A percentile compares a stretch with the other conserved stretches of the same genome.
phyloP scores from a whole-genome alignment of 35 echinoderm and acorn worm genomes.

The Apostichopus japonicus region DNA sequence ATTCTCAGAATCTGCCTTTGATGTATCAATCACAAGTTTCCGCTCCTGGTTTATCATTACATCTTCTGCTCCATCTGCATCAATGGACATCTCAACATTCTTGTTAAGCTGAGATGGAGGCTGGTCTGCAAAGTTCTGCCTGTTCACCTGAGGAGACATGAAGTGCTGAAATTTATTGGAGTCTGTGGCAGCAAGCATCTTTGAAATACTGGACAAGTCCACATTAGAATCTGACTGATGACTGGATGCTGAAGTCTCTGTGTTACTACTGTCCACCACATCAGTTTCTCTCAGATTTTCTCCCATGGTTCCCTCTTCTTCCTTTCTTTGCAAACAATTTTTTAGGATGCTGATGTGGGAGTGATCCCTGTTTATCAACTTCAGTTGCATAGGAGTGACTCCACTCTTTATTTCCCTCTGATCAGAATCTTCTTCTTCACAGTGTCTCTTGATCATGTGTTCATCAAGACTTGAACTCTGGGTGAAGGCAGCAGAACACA shows the following conservation, averaged over 20 bases:
- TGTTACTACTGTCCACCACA: background rate
- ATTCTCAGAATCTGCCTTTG: background rate
- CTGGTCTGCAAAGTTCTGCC: background rate
- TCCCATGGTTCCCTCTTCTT: background rate
- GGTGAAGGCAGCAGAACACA: constrained; percentile 90
- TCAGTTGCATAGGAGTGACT: constrained; percentile 89
- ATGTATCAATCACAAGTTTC: constrained; percentile 2
- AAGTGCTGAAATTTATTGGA: constrained; percentile 84
- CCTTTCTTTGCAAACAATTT: constrained; percentile 50
- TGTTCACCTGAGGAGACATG: constrained; percentile 58
- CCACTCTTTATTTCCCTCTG: constrained; percentile 84
- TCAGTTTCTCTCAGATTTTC: background rate
- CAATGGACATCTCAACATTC: background rate
- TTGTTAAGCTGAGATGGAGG: background rate
- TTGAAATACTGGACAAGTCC: constrained; percentile 89
- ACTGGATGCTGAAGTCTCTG: constrained; percentile 44
- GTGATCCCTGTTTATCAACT: constrained; percentile 59
- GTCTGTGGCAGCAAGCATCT: constrained; percentile 89
- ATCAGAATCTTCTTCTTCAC: constrained; percentile 35
- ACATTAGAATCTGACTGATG: constrained; percentile 76
- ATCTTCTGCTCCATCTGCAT: background rate
- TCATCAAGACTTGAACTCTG: constrained; percentile 83
- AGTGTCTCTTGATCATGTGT: constrained; percentile 84
- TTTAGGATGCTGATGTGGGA: constrained; percentile 25
- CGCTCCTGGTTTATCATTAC: background rate